Conservation (phyloP, 2,797 vertebrate species). For the Hypotaenidia philippensis region DNA sequence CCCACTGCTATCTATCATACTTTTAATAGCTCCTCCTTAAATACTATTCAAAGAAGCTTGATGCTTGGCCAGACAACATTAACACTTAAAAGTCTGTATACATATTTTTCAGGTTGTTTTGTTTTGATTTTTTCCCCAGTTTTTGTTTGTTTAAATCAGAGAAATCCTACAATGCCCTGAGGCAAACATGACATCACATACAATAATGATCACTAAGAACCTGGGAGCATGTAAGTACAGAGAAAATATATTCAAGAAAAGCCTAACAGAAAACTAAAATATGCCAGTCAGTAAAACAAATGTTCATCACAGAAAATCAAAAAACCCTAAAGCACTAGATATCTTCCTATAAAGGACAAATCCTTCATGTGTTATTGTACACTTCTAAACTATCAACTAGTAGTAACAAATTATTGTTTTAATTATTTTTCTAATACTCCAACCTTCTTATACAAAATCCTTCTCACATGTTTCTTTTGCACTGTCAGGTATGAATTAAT, state of each 20-base stretch:
- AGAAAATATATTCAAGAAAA: not conserved
- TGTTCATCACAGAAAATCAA: not conserved
- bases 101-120: not conserved
- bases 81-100: not conserved
- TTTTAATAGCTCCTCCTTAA: conserved; percentile 16
- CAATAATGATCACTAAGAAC: not conserved
- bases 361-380: not conserved
- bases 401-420: not conserved
- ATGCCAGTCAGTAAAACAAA: not conserved
- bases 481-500: not conserved
- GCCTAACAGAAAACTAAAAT: not conserved
- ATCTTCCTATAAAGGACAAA: not conserved
- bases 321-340: not conserved
- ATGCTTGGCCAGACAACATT: not conserved
- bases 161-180: not conserved
- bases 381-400: not conserved
- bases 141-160: not conserved
- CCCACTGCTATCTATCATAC: not conserved
- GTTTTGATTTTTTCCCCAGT: not conserved
- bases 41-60: not conserved
- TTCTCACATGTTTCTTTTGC: not conserved
- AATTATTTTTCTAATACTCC: not conserved
- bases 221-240: not conserved
- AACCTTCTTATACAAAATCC: not conserved
- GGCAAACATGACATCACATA: not conserved